Base-by-base conservation (phyloP, 1,140 invertebrate species). In the Rhizoglyphus robini region DNA sequence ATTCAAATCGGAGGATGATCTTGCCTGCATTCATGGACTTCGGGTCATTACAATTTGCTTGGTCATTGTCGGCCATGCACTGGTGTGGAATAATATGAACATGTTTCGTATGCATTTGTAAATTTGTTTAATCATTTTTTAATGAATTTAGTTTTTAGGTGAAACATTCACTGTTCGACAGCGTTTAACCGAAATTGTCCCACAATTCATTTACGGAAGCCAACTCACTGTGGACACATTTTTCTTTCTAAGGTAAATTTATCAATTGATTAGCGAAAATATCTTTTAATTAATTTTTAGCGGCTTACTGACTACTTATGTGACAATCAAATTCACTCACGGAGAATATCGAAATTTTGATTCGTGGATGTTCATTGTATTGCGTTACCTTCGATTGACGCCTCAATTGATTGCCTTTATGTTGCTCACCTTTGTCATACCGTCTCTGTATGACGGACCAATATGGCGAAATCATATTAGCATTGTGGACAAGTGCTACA, bases 31-130 rank as follows among this genome's bases (percentile, higher is more conserved):
- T 8, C 69, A 72, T 67, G 71, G 71, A 2, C 36, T 72, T 8
- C 48, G 65, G 58, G 65, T 72, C 27, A 34, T 71, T 1, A 70
- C 65, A 18, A 71, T 72, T 69, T n/a, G 68, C 27, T 67, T 69
- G 64, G 69, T 72, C 20, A 72, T 72, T n/a, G 60, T 70, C 15
- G 71, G 68, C n/a, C 71, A 72, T 47, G 68, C 71, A 4, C n/a
- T 63, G 11, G 61, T 11, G 13, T 63, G 1, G 90, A 88, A 75
- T 77, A 88, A 18, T 83, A 38, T 32, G 38, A 41, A 38, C 25
- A 11, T 59, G 20, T 67, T 60, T 64, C 59, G 41, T n/a, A 65
- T 41, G 25, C n/a, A n/a, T n/a, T n/a, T n/a, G n/a, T n/a, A n/a
- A n/a, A n/a, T n/a, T n/a, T n/a, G n/a, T n/a, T n/a, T n/a, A n/a